Evolutionary conservation across 2,888 invertebrate species (phyloP).

Genomic region (Noctuana brunneofusca): DNA sequence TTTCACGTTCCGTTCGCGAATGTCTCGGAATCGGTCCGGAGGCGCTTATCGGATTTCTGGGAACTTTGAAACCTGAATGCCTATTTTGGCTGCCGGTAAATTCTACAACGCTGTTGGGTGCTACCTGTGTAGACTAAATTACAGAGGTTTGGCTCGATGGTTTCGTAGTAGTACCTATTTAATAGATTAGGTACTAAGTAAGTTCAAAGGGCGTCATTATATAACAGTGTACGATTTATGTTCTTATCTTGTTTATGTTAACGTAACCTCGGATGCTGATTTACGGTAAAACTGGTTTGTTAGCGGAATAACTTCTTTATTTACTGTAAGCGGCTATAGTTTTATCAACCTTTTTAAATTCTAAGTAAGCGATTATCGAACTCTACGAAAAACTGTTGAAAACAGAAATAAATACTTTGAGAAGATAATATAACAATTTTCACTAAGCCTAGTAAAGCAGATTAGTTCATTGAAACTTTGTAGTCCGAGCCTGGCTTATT

Average conservation of each 20-base stretch:
- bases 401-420: not conserved
- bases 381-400: not conserved
- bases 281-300: not conserved
- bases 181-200: not conserved
- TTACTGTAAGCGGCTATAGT: not conserved
- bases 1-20: slow-evolving; percentile 59
- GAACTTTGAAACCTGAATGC: slow-evolving; percentile 34
- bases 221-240: not conserved
- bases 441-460: not conserved
- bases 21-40: slow-evolving; percentile 47
- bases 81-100: slow-evolving; percentile 21
- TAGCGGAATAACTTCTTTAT: not conserved
- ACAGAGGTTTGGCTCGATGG: not conserved
- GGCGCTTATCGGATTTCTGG: slow-evolving; percentile 31
- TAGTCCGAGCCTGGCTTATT: not conserved
- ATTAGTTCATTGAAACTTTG: slow-evolving; percentile 3
- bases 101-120: slow-evolving; percentile 13
- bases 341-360: not conserved
- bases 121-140: slow-evolving; percentile 25
- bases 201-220: not conserved
- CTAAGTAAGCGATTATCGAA: not conserved
- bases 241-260: not conserved
- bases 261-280: not conserved
- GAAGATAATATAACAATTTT: not conserved
- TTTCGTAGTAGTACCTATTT: not conserved